Evolutionary conservation across 1,140 invertebrate species (phyloP), one percentile per base, ranked within the genome.

Genomic region (Drosophila miranda): DNA sequence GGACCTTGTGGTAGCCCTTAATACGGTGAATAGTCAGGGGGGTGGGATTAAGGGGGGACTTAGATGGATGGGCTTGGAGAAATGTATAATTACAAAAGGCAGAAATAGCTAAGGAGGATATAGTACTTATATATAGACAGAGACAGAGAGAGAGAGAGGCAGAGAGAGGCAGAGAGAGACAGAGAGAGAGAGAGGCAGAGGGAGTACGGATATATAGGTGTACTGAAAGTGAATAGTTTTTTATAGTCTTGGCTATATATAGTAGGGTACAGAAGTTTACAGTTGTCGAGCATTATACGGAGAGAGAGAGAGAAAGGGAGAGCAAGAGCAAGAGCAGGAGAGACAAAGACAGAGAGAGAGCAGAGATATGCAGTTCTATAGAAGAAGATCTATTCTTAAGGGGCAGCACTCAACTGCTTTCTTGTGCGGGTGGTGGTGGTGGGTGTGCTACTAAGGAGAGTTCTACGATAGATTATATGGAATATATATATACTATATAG

Each of bases 41-140:
- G 28, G 23, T 43, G 34, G 63, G 62, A 44, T n/a, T 34, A 8
- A 52, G 50, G 38, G 45, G 45, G 46, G 63, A 68, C 55, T 52
- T 63, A 67, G 62, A 67, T 63, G 64, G 64, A 26, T 26, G 23
- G 64, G 62, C 67, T 63, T 67, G 64, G 44, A 68, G 62, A 64
- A 66, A 50, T 41, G 57, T 57, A 67, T 75, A 72, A 84, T 84
- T 83, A 83, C 80, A 84, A 80, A 84, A 84, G 1, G 73, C 68
- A 61, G 56, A 78, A 57, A 64, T 51, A 49, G 54, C 64, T 48
- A 30, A 30, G 34, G 50, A 50, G 49, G 23, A 16, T 46, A 38
- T 38, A n/a, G n/a, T n/a, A 38, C 11, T 38, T 44, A 44, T 48
- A 43, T 46, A 34, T 54, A 66, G 38, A 67, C 54, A 67, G 56